Conservation (phyloP, 64 coral and sea anemone species). For the Porites australiensis region DNA sequence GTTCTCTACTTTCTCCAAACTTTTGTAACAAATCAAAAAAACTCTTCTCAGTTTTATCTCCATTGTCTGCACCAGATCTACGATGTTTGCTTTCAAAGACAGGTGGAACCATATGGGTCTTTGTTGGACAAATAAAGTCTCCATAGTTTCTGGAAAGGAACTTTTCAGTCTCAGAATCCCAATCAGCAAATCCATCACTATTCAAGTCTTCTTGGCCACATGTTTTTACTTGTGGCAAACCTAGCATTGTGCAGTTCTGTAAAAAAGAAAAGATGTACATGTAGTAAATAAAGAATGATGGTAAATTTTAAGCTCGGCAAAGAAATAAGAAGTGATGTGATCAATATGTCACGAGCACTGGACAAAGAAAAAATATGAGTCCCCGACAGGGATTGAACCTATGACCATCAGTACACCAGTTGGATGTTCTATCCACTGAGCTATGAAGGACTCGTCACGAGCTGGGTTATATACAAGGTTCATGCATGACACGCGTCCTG, state of each 20-base stretch:
- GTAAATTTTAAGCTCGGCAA: too few relatives aligned
- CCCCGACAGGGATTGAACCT: too few relatives aligned
- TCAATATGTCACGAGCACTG: too few relatives aligned
- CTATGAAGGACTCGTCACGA: too few relatives aligned
- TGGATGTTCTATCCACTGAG: too few relatives aligned
- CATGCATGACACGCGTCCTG: too few relatives aligned
- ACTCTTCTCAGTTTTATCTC: constrained; percentile 18
- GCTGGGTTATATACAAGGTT: too few relatives aligned
- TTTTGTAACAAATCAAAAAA: constrained; percentile 51
- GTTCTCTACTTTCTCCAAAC: constrained; percentile 34
- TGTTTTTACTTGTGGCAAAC: not conserved
- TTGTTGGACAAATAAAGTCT: not conserved
- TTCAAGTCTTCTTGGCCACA: not conserved
- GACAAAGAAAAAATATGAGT: too few relatives aligned
- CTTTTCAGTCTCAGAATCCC: not conserved
- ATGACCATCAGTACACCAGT: too few relatives aligned
- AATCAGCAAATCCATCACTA: not conserved
- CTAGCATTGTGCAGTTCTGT: not conserved
- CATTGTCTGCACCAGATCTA: not conserved
- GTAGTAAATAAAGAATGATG: too few relatives aligned
- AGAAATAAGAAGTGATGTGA: too few relatives aligned
- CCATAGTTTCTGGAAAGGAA: not conserved
- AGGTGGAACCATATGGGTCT: constrained; percentile 19
- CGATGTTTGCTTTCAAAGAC: not conserved
- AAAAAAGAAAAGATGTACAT: too few relatives aligned